phyloP scores from a whole-genome alignment of 2,797 vertebrate species.

The Bradypodion ventrale region DNA sequence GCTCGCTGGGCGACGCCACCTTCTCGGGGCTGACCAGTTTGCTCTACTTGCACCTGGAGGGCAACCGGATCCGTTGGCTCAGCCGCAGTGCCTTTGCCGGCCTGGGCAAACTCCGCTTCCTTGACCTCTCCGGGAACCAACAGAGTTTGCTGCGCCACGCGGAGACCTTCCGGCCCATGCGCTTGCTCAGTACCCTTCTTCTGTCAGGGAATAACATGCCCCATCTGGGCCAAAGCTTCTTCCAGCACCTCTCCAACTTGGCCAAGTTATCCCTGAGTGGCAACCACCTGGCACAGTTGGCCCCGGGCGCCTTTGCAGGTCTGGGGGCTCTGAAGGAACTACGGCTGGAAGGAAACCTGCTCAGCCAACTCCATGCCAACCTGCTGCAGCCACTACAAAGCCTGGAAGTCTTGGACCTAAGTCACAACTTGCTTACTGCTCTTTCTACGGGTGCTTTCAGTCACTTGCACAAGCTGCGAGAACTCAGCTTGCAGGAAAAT shows the following conservation, averaged over 20 bases:
- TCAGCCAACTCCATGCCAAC: slow-evolving; percentile 81
- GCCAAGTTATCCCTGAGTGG: slow-evolving; percentile 86
- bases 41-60: slow-evolving; percentile 91
- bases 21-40: slow-evolving; percentile 85
- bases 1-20: slow-evolving; percentile 83
- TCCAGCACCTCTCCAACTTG: slow-evolving; percentile 85
- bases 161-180: slow-evolving; percentile 83
- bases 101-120: slow-evolving; percentile 87
- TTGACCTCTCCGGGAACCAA: slow-evolving; percentile 90
- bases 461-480: slow-evolving; percentile 78
- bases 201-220: slow-evolving; percentile 88
- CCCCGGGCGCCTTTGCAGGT: slow-evolving; percentile 81
- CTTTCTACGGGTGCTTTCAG: slow-evolving; percentile 81
- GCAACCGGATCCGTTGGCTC: slow-evolving; percentile 87
- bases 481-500: slow-evolving; percentile 89
- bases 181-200: slow-evolving; percentile 84
- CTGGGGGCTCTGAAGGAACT: slow-evolving; percentile 85
- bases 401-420: slow-evolving; percentile 88
- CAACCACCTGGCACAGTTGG: slow-evolving; percentile 85
- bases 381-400: slow-evolving; percentile 85
- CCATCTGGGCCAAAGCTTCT: slow-evolving; percentile 80
- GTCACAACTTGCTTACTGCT: slow-evolving; percentile 81
- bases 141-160: slow-evolving; percentile 83
- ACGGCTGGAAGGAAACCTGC: slow-evolving; percentile 85
- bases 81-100: slow-evolving; percentile 86